Conservation (phyloP, 2,888 invertebrate genomes). For the Leucoma salicis region DNA sequence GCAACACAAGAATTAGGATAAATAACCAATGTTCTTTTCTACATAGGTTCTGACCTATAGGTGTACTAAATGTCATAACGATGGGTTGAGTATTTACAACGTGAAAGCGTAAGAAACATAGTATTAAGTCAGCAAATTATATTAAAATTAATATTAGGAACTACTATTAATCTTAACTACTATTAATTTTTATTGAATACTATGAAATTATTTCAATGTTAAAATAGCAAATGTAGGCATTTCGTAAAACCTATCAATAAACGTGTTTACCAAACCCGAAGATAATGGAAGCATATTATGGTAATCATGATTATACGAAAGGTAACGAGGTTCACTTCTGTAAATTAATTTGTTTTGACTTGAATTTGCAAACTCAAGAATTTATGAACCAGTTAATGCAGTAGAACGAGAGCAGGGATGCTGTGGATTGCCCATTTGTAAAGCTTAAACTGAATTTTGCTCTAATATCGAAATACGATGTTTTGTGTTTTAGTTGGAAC, state of each 20-base stretch:
- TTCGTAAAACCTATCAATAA: constrained; percentile 9
- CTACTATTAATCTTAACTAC: too few relatives aligned
- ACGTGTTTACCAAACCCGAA: constrained; percentile 28
- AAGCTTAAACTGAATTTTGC: background rate
- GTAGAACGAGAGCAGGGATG: background rate
- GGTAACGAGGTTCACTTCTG: constrained; percentile 18
- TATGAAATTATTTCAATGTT: background rate
- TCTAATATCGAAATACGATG: background rate
- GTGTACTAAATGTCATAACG: too few relatives aligned
- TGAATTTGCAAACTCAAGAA: constrained; percentile 16
- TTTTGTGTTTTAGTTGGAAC: background rate
- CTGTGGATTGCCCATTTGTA: constrained; percentile 11
- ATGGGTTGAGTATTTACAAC: too few relatives aligned
- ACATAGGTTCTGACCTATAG: too few relatives aligned
- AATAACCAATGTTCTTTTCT: too few relatives aligned
- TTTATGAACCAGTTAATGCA: constrained; percentile 20
- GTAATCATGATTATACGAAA: constrained; percentile 25
- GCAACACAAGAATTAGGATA: too few relatives aligned
- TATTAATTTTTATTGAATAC: too few relatives aligned
- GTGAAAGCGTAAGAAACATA: too few relatives aligned
- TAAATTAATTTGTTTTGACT: constrained; percentile 27
- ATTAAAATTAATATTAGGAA: too few relatives aligned
- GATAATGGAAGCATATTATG: constrained; percentile 36
- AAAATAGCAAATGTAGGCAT: constrained; percentile 7
- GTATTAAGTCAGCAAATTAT: too few relatives aligned